A percentile compares a stretch with the other conserved stretches of the same genome.
Evolutionary conservation across 2,797 vertebrate genomes (phyloP).

Genomic region (Spizella passerina): DNA sequence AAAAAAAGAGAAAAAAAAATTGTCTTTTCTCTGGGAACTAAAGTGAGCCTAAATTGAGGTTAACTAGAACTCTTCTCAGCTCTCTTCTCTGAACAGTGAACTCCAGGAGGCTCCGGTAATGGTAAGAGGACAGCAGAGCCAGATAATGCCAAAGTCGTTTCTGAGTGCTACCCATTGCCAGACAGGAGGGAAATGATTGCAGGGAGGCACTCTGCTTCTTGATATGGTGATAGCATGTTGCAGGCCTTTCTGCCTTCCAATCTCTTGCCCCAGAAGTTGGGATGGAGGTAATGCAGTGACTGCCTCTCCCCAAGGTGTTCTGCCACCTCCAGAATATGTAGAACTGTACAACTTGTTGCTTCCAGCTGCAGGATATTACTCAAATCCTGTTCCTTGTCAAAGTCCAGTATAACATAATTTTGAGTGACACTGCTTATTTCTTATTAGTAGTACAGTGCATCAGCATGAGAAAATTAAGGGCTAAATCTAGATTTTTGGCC

Average conservation of each 20-base stretch:
- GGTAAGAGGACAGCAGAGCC: neutral
- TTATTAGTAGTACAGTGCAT: neutral
- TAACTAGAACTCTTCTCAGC: neutral
- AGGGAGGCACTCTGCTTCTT: neutral
- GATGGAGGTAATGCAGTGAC: neutral
- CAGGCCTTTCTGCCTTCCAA: neutral
- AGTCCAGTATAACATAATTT: neutral
- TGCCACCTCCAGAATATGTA: neutral
- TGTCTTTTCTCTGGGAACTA: neutral
- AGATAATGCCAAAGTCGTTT: neutral
- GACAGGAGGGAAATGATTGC: neutral
- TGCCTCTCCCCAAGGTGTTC: neutral
- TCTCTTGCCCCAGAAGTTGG: neutral
- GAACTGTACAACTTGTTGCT: neutral
- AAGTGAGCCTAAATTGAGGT: neutral
- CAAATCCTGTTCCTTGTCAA: neutral
- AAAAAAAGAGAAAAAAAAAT: neutral
- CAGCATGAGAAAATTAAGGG: neutral
- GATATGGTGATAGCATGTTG: neutral
- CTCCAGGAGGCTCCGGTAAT: rapidly evolving
- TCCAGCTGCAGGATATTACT: neutral
- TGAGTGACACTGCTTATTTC: neutral
- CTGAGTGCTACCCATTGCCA: neutral
- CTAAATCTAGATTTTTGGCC: neutral
- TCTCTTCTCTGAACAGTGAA: neutral